Conservation (phyloP, 2,888 invertebrate genomes). For the Leucophenga maculata region DNA sequence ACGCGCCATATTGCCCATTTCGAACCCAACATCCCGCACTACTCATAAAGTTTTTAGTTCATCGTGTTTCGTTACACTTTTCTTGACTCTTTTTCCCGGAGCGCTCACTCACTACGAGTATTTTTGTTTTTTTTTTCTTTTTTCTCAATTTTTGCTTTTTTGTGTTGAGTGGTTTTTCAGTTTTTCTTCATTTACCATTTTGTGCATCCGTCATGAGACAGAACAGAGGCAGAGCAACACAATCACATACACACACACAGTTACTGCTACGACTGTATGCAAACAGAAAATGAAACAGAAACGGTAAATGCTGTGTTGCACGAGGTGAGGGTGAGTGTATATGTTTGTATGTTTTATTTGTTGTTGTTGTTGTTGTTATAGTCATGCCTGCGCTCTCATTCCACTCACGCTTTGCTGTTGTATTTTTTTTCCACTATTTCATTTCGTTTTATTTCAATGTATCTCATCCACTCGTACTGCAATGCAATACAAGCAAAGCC, state of each 20-base stretch:
- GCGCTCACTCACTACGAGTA: conserved; percentile 34
- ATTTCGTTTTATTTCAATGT: no score
- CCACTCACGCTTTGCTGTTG: no score
- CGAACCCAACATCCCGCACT: not conserved
- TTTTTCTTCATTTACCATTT: conserved; percentile 47
- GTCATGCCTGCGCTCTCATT: no score
- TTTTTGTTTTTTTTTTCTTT: conserved; percentile 38
- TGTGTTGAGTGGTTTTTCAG: conserved; percentile 59
- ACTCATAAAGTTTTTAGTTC: conserved; percentile 19
- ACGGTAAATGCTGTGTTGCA: conserved; percentile 56
- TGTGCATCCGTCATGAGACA: conserved; percentile 30
- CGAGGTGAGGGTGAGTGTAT: conserved; percentile 18
- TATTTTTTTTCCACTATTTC: no score
- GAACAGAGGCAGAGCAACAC: conserved; percentile 38
- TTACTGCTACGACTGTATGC: conserved; percentile 3
- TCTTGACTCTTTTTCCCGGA: conserved; percentile 34
- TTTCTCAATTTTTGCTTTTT: conserved; percentile 63
- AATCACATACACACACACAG: conserved; percentile 33
- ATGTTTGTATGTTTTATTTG: no score
- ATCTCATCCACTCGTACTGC: no score
- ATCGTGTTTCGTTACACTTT: not conserved
- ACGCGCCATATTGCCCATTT: no score
- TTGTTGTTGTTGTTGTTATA: conserved; percentile 34
- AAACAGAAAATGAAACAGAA: conserved; percentile 41
- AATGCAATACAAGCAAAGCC: not conserved